Evolutionary conservation across 2,888 invertebrate genomes (phyloP).

Genomic region (Drosophila macrospina): DNA sequence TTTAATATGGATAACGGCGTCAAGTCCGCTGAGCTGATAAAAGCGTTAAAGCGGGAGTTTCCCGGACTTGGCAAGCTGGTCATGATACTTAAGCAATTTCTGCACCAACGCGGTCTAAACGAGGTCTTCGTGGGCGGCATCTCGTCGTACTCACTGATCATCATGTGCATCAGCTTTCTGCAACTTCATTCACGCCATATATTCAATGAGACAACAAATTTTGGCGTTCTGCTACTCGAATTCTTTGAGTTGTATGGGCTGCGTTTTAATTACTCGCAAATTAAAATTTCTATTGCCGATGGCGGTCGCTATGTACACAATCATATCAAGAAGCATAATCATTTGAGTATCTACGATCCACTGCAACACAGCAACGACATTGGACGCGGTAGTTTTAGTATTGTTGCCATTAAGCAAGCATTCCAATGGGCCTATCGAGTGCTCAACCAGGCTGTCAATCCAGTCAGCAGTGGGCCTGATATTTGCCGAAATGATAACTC

Average conservation of each 20-base stretch:
- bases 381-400: constrained; percentile 96
- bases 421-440: constrained; percentile 98
- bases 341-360: constrained; percentile 99
- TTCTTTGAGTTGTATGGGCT: constrained; percentile 98
- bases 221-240: constrained; percentile 97
- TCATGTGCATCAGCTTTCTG: constrained; percentile 99
- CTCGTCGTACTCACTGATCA: constrained; percentile 98
- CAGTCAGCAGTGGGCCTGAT: constrained; percentile 81
- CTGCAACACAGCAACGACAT: constrained; percentile 97
- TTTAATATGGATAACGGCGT: constrained; percentile 99
- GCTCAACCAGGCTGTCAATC: constrained; percentile 90
- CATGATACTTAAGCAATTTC: constrained; percentile 98
- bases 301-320: constrained; percentile 93
- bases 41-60: constrained; percentile 93
- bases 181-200: constrained; percentile 95
- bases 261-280: constrained; percentile 97
- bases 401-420: constrained; percentile 91
- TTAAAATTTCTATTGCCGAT: constrained; percentile 92
- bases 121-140: constrained; percentile 99
- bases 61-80: constrained; percentile 97
- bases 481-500: constrained; percentile 82
- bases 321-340: constrained; percentile 91
- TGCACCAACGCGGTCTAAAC: constrained; percentile 98
- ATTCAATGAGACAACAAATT: constrained; percentile 89
- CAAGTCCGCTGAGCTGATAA: constrained; percentile 97